phyloP scores from a whole-genome alignment of 2,113 vertebrate species.

The Cyanistes caeruleus region DNA sequence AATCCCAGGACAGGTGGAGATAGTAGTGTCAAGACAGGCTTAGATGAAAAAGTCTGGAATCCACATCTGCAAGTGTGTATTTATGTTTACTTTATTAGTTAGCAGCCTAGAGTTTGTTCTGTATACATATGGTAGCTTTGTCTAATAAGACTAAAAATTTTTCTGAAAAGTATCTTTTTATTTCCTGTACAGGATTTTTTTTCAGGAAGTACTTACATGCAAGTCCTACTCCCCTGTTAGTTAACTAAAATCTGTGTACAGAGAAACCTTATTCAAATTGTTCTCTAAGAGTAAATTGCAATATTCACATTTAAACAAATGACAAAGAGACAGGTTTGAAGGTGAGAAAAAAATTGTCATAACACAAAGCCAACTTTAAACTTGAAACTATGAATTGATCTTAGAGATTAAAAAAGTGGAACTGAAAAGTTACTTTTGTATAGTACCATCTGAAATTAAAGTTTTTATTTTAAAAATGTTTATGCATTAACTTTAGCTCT shows the following conservation, averaged over 20 bases:
- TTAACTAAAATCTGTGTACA: background rate
- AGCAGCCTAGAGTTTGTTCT: background rate
- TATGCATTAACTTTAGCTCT: background rate
- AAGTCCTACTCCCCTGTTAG: background rate
- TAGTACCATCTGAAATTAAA: background rate
- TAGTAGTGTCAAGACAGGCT: background rate
- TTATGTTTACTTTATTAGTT: background rate
- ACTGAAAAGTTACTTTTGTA: slow-evolving; percentile 4
- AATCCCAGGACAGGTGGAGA: background rate
- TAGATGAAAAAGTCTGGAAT: background rate
- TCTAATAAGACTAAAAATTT: background rate
- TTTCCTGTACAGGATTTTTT: background rate
- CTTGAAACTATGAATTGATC: background rate
- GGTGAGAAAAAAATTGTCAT: background rate
- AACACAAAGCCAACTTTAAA: background rate
- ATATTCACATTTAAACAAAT: background rate
- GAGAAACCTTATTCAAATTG: background rate
- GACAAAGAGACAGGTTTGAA: background rate
- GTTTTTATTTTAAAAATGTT: background rate
- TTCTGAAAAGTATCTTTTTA: background rate
- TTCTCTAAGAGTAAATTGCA: background rate
- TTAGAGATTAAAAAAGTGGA: background rate
- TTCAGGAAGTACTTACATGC: background rate
- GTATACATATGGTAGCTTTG: background rate
- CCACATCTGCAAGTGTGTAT: fast-evolving